phyloP scores from a whole-genome alignment of 2,113 vertebrate genomes.

The Syrrhaptes paradoxus region DNA sequence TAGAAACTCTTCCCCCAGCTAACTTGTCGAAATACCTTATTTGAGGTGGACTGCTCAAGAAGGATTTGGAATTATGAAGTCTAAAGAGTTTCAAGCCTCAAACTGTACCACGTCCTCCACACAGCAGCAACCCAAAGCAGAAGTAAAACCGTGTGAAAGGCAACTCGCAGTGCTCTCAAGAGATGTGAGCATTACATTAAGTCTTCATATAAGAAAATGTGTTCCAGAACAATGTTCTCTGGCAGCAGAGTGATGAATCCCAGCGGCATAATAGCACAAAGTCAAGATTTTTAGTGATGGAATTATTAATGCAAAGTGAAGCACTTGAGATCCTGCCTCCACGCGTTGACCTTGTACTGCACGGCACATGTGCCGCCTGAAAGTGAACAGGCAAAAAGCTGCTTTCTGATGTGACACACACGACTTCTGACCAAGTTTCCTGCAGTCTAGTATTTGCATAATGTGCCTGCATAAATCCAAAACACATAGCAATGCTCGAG shows the following conservation, averaged over 20 bases:
- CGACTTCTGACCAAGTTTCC: neutral
- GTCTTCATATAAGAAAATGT: neutral
- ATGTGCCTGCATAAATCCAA: neutral
- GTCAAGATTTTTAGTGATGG: neutral
- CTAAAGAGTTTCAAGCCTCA: neutral
- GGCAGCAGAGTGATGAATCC: neutral
- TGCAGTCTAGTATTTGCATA: neutral
- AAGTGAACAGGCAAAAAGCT: neutral
- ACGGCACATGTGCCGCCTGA: neutral
- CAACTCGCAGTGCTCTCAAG: neutral
- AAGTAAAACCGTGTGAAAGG: neutral
- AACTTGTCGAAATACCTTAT: neutral
- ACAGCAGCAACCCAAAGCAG: neutral
- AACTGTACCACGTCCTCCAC: neutral
- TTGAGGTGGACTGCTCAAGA: neutral
- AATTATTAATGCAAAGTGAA: neutral
- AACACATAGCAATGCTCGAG: neutral
- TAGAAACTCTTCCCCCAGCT: neutral
- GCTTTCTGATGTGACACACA: neutral
- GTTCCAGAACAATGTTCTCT: neutral
- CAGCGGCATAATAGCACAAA: neutral
- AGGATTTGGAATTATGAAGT: neutral
- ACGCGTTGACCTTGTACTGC: neutral
- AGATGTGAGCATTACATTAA: neutral
- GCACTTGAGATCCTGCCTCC: neutral